Percentiles rank a stretch among this genome's conserved stretches.
Conservation (phyloP, 2,113 vertebrate genomes). For the Sinocyclocheilus rhinocerous region DNA sequence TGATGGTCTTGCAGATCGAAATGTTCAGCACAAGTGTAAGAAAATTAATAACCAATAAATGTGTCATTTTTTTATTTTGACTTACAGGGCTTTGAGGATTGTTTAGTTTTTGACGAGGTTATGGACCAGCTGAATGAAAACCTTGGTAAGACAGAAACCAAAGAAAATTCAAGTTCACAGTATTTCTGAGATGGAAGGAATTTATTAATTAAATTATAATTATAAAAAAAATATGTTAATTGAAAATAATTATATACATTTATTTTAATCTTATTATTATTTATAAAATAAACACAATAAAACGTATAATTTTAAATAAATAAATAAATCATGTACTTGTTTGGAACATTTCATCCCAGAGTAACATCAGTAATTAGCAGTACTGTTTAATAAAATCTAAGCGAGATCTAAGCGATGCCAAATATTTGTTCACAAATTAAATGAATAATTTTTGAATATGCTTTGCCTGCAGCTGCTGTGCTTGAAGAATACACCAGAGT, state of each 20-base stretch:
- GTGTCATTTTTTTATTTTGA: slow-evolving; percentile 24
- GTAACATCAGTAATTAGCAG: neutral
- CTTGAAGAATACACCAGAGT: slow-evolving; percentile 88
- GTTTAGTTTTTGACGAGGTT: slow-evolving; percentile 91
- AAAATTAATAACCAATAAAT: neutral
- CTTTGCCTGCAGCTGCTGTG: slow-evolving; percentile 76
- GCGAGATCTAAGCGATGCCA: neutral
- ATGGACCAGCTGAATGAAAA: slow-evolving; percentile 88
- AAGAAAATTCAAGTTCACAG: neutral
- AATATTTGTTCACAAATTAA: neutral
- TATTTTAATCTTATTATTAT: no score
- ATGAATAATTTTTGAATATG: neutral
- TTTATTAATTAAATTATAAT: neutral
- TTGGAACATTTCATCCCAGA: neutral
- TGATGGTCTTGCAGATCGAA: neutral
- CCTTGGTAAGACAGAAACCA: slow-evolving; percentile 80
- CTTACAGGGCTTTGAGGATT: slow-evolving; percentile 95
- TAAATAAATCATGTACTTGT: neutral
- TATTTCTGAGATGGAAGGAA: neutral
- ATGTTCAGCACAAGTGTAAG: neutral
- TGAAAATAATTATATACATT: neutral
- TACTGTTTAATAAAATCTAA: neutral
- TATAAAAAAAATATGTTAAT: neutral
- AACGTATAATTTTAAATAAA: no score
- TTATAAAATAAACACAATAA: no score